A percentile compares a stretch with the other conserved stretches of the same genome.
These are phyloP conservation scores for Dascyllus trimaculatus DNA, from an alignment of 2,113 vertebrate genomes.

Conservation along the genomic window DNA sequence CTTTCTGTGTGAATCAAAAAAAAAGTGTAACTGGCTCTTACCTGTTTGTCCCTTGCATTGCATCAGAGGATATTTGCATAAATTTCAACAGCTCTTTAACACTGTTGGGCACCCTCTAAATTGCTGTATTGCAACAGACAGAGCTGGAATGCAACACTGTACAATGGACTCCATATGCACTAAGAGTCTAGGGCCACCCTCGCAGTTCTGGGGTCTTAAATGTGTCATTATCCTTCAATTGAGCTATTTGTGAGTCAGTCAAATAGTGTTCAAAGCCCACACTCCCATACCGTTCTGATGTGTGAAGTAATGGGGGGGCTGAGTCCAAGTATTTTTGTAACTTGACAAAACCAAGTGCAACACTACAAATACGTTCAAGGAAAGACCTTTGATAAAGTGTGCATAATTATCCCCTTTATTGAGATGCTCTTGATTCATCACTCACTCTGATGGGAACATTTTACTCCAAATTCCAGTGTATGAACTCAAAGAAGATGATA, in stretches of 20 bases:
- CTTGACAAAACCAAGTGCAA: too few species aligned
- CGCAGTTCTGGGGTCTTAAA: neutral
- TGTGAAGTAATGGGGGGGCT: too few species aligned
- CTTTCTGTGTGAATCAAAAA: neutral
- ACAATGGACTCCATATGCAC: neutral
- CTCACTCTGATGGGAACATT: too few species aligned
- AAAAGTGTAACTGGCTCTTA: neutral
- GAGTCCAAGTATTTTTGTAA: too few species aligned
- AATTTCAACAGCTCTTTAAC: neutral
- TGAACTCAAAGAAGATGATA: too few species aligned
- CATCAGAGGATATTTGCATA: conserved; percentile 17
- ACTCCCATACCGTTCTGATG: too few species aligned
- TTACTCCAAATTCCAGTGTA: too few species aligned
- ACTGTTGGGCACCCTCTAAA: neutral
- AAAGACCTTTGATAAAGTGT: too few species aligned
- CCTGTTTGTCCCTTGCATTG: neutral
- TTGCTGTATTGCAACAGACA: neutral
- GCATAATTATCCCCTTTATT: too few species aligned
- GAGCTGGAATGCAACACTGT: neutral
- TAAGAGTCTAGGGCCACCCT: neutral
- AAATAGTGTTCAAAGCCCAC: neutral
- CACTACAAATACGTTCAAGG: too few species aligned
- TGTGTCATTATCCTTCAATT: too few species aligned
- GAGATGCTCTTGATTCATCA: too few species aligned
- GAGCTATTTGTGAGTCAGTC: neutral